Conservation (phyloP, 2,797 vertebrate genomes). For the Cryptoprocta ferox region DNA sequence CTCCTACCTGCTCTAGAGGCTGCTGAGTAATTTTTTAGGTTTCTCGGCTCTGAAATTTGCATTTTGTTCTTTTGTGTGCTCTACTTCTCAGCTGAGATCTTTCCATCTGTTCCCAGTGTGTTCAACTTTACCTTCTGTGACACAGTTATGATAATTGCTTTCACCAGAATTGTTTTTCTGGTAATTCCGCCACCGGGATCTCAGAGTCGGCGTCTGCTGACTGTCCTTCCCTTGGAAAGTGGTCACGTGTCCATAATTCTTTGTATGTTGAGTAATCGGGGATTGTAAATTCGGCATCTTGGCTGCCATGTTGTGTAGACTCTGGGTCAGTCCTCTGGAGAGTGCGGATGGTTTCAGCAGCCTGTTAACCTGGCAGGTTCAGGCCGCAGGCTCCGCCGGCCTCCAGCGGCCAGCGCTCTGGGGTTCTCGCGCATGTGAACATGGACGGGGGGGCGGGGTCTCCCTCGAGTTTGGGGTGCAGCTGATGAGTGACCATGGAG, state of each 20-base stretch:
- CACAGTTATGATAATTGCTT: too few relatives aligned
- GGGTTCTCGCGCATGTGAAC: background rate
- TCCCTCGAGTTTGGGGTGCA: background rate
- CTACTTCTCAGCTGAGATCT: background rate
- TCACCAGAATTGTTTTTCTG: background rate
- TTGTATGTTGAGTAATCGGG: background rate
- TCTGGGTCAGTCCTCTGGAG: background rate
- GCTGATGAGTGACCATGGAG: background rate
- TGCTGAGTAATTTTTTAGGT: background rate
- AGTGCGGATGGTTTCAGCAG: fast-evolving
- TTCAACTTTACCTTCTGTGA: background rate
- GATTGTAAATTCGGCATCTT: background rate
- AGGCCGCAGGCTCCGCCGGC: background rate
- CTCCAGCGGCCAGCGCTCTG: background rate
- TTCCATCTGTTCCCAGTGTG: background rate
- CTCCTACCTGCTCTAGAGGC: background rate
- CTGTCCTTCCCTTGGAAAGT: background rate
- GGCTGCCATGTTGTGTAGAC: background rate
- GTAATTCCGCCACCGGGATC: background rate
- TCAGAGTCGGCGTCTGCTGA: background rate
- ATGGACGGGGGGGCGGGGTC: background rate
- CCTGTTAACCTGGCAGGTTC: background rate
- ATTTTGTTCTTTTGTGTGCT: background rate
- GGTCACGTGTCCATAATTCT: background rate
- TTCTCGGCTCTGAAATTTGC: background rate